A percentile compares a stretch with the other conserved stretches of the same genome.
phyloP scores from a whole-genome alignment of 2,888 invertebrate genomes.

The Masnerella sp. region DNA sequence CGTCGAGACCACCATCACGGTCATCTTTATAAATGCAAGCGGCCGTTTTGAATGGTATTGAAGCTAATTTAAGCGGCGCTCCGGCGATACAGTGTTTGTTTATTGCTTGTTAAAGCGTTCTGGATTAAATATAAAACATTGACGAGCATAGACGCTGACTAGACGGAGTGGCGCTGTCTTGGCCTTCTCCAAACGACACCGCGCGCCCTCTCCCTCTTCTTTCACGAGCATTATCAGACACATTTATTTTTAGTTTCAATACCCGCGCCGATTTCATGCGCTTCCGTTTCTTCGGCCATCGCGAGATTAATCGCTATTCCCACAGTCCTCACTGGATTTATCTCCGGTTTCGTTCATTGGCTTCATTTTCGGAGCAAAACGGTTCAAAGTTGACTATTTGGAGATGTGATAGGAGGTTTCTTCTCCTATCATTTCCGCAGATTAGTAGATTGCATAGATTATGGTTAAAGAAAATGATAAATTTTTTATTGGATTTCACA shows the following conservation, averaged over 20 bases:
- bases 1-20: slow-evolving; percentile 68
- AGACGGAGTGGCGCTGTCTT: slow-evolving; percentile 76
- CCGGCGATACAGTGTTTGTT: slow-evolving; percentile 77
- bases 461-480: too few species aligned
- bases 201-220: slow-evolving; percentile 46
- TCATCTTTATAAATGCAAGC: slow-evolving; percentile 74
- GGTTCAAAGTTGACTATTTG: too few species aligned
- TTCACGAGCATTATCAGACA: slow-evolving; percentile 42
- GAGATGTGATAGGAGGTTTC: too few species aligned
- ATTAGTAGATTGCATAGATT: too few species aligned
- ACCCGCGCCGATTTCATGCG: slow-evolving; percentile 11
- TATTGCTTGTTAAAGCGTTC: slow-evolving; percentile 77
- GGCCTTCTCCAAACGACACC: slow-evolving; percentile 58
- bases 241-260: slow-evolving; percentile 35
- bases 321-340: not conserved
- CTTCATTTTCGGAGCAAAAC: too few species aligned
- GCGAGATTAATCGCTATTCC: not conserved
- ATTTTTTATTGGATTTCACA: too few species aligned
- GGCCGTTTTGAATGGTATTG: slow-evolving; percentile 75
- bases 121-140: slow-evolving; percentile 78
- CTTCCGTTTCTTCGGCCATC: not conserved
- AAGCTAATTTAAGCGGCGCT: slow-evolving; percentile 77
- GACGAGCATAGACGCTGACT: slow-evolving; percentile 73
- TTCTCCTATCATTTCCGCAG: too few species aligned
- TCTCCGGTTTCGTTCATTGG: too few species aligned